Percentiles rank a stretch among this genome's conserved stretches.
Conservation (phyloP, 1,140 invertebrate genomes). For the Drosophila repletoides region DNA sequence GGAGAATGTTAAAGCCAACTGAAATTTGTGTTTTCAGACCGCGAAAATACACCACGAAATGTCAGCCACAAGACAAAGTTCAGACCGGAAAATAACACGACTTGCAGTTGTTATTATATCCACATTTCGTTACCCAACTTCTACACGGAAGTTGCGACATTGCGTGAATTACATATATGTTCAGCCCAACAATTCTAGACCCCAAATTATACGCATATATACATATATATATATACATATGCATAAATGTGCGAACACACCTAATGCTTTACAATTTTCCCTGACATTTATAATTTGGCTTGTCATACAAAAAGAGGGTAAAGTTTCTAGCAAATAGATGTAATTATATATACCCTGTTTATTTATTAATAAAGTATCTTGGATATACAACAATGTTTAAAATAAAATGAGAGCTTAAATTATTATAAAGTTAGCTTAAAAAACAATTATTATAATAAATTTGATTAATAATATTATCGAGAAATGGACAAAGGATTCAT, state of each 20-base stretch:
- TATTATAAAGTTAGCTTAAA: too few relatives aligned
- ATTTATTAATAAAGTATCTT: too few relatives aligned
- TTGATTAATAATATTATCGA: too few relatives aligned
- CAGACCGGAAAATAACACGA: conserved; percentile 33
- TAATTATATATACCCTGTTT: too few relatives aligned
- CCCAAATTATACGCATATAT: conserved; percentile 7
- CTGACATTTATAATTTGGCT: conserved; percentile 23
- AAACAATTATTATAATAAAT: too few relatives aligned
- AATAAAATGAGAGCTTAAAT: too few relatives aligned
- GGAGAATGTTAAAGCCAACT: conserved; percentile 13
- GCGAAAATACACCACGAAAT: conserved; percentile 28
- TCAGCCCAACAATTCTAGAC: background rate
- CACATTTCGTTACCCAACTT: conserved; percentile 32
- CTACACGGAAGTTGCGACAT: conserved; percentile 21
- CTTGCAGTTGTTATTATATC: conserved; percentile 43
- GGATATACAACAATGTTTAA: too few relatives aligned
- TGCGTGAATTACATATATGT: conserved; percentile 31
- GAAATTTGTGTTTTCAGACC: background rate
- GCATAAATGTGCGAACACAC: conserved; percentile 2
- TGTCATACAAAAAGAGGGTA: background rate
- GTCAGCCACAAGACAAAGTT: conserved; percentile 21
- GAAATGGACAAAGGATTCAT: too few relatives aligned
- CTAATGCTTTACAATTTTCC: background rate
- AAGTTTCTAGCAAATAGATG: too few relatives aligned
- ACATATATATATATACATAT: background rate